Percentiles rank a stretch among this genome's conserved stretches.
phyloP scores from a whole-genome alignment of 1,140 invertebrate genomes.

The Rhyacophila brunnea region DNA sequence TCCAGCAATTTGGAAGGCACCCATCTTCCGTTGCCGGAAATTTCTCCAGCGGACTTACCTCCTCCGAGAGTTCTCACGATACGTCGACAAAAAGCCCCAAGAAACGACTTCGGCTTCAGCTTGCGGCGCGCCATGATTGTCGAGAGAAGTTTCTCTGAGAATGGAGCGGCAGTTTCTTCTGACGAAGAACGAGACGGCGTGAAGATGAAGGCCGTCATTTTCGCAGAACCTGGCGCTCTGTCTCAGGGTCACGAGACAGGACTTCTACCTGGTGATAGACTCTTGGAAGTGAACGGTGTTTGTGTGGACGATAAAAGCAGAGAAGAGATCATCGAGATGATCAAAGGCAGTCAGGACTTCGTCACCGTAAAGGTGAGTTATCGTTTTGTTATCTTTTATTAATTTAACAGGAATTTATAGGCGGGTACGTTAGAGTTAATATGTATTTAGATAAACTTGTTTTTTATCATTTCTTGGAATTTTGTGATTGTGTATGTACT shows the following conservation, averaged over 20 bases:
- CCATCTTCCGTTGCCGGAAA: conserved; percentile 74
- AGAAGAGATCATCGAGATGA: conserved; percentile 92
- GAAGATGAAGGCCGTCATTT: conserved; percentile 76
- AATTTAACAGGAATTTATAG: no score
- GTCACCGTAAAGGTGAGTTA: conserved; percentile 79
- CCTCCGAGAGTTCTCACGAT: conserved; percentile 75
- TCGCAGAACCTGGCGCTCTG: conserved; percentile 87
- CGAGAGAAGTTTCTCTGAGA: conserved; percentile 56
- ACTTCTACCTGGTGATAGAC: conserved; percentile 87
- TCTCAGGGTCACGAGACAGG: conserved; percentile 76
- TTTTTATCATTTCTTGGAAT: no score
- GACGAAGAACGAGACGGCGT: conserved; percentile 49
- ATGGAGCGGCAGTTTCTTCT: conserved; percentile 37
- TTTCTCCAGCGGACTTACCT: conserved; percentile 72
- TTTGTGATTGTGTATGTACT: no score
- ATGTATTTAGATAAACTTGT: no score
- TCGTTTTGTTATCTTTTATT: no score
- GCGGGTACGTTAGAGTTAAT: no score
- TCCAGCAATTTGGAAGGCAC: conserved; percentile 72
- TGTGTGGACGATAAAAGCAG: conserved; percentile 81
- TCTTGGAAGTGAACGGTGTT: conserved; percentile 87
- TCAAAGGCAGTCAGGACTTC: conserved; percentile 78
- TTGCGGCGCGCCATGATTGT: conserved; percentile 82
- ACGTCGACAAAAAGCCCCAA: conserved; percentile 75
- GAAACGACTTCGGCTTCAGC: conserved; percentile 93